phyloP scores from a whole-genome alignment of 2,888 invertebrate species.

The Prosopocoilus inquinatus region DNA sequence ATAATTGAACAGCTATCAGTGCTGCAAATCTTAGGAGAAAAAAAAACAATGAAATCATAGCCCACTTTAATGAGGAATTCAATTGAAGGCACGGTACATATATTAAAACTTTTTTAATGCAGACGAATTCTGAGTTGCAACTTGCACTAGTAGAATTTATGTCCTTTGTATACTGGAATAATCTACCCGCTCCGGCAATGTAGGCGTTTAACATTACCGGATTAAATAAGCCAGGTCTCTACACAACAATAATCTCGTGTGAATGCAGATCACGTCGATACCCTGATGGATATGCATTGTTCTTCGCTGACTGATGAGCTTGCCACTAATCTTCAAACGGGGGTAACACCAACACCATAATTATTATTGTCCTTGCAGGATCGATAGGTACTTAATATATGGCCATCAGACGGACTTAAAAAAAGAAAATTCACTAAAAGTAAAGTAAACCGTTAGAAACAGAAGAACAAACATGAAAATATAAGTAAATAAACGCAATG shows the following conservation, averaged over 20 bases:
- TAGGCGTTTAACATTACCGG: constrained; percentile 2
- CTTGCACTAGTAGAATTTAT: background rate
- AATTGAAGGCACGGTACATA: no score
- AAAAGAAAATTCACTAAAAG: background rate
- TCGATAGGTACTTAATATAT: background rate
- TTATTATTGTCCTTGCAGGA: background rate
- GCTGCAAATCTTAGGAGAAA: no score
- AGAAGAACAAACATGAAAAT: background rate
- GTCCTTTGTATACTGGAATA: constrained; percentile 5
- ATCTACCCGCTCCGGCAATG: background rate
- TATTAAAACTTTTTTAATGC: no score
- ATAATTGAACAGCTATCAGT: no score
- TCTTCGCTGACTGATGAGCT: constrained; percentile 16
- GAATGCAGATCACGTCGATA: constrained; percentile 18
- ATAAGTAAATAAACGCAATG: no score
- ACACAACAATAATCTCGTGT: constrained; percentile 18
- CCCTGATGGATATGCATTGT: constrained; percentile 16
- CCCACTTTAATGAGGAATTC: no score
- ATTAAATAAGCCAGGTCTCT: constrained; percentile 13
- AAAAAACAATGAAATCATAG: no score
- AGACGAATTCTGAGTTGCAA: background rate
- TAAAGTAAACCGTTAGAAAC: background rate
- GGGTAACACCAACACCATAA: background rate
- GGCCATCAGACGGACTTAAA: background rate
- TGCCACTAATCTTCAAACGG: constrained; percentile 8